Evolutionary conservation across 2,113 vertebrate genomes (phyloP).

Genomic region (Neoarius graeffei): DNA sequence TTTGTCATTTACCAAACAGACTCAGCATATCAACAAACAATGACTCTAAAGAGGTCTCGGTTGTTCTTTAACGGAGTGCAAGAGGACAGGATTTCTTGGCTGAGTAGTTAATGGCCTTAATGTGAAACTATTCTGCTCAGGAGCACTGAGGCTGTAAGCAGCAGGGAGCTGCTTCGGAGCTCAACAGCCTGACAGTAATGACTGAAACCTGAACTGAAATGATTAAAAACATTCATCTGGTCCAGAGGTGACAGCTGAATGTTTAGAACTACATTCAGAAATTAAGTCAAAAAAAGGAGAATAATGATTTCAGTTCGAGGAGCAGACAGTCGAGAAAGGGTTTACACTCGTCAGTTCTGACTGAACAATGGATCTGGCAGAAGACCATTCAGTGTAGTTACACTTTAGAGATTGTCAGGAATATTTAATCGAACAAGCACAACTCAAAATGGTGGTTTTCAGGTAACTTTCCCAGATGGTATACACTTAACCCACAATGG

Average conservation of each 20-base stretch:
- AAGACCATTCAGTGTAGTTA: constrained; percentile 9
- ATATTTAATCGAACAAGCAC: constrained; percentile 5
- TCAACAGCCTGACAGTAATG: constrained; percentile 24
- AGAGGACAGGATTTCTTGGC: neutral
- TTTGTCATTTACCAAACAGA: constrained; percentile 16
- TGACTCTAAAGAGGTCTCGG: neutral
- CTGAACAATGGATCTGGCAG: constrained; percentile 11
- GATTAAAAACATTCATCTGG: constrained; percentile 24
- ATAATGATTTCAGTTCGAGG: neutral
- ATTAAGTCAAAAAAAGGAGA: neutral
- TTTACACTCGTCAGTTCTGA: neutral
- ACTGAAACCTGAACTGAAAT: constrained; percentile 22
- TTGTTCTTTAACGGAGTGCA: neutral
- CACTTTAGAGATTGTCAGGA: constrained; percentile 12
- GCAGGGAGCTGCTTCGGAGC: constrained; percentile 23
- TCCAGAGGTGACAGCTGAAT: constrained; percentile 12
- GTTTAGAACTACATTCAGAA: constrained; percentile 5
- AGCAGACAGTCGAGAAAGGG: neutral
- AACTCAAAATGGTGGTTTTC: constrained; percentile 2
- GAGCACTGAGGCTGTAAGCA: neutral
- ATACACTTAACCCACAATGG: constrained; percentile 3
- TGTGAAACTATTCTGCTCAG: neutral
- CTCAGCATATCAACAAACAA: neutral
- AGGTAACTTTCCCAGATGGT: neutral
- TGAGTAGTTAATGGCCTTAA: constrained; percentile 15